These are phyloP conservation scores for Phylloscopus collybita DNA, from an alignment of 2,797 vertebrate species.

Conservation along the genomic window DNA sequence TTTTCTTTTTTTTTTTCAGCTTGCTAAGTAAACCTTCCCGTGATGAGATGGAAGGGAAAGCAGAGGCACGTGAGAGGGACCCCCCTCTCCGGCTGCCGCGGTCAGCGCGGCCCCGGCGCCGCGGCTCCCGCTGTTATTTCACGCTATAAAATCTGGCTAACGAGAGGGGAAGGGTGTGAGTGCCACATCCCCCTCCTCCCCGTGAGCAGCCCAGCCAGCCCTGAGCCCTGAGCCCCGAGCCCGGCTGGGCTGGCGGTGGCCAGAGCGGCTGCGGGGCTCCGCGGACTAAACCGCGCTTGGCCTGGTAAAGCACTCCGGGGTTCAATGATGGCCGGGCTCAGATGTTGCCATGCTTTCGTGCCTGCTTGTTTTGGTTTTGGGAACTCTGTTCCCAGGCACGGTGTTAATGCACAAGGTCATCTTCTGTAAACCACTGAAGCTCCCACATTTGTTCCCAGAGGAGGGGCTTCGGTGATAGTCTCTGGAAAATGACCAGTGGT, in stretches of 20 bases:
- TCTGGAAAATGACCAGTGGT: no score
- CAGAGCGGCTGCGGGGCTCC: constrained; percentile 34
- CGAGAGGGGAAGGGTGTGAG: not conserved
- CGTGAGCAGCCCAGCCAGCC: not conserved
- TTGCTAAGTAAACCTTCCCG: constrained; percentile 43
- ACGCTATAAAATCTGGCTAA: not conserved
- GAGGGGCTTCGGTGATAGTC: no score
- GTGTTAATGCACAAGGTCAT: no score
- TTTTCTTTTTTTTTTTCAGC: constrained; percentile 39
- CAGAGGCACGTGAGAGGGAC: not conserved
- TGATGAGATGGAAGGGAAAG: not conserved
- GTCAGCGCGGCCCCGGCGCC: rapidly evolving
- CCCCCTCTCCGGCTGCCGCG: not conserved
- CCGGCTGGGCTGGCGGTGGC: not conserved
- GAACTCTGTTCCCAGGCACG: no score
- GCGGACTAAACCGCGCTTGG: not conserved
- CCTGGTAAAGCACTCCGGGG: not conserved
- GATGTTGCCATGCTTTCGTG: no score
- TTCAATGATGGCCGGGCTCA: constrained; percentile 53
- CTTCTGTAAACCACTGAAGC: no score
- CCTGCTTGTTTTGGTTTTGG: no score
- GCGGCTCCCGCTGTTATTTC: not conserved
- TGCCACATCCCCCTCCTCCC: rapidly evolving
- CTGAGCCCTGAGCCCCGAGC: not conserved
- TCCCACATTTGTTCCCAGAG: no score